These are phyloP conservation scores for Megalops atlanticus DNA, from an alignment of 2,113 vertebrate species.

Conservation along the genomic window DNA sequence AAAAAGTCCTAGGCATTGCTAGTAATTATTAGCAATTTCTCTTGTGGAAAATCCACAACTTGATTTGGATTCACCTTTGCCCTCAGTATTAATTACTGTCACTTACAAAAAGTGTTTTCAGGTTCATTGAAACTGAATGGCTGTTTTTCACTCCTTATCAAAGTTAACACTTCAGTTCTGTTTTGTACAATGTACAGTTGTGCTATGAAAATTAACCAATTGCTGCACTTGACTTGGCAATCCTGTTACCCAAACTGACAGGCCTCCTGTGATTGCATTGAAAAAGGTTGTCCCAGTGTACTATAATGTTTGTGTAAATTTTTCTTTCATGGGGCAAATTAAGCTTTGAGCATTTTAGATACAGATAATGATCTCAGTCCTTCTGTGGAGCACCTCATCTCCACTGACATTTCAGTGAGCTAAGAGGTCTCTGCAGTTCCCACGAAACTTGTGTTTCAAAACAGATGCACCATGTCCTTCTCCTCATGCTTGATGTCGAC, in stretches of 20 bases:
- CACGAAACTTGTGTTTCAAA: constrained; percentile 27
- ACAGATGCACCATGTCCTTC: not conserved
- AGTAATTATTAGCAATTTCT: not conserved
- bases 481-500: not conserved
- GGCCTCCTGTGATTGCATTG: not conserved
- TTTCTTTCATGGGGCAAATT: not conserved
- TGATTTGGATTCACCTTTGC: not conserved
- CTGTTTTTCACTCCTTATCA: not conserved
- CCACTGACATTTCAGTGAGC: constrained; percentile 22
- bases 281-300: not conserved
- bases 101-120: too few relatives aligned
- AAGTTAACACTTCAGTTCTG: not conserved
- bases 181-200: too few relatives aligned
- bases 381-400: not conserved
- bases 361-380: constrained; percentile 13
- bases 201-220: not conserved
- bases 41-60: not conserved
- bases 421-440: not conserved
- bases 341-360: constrained; percentile 6
- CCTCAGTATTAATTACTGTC: not conserved
- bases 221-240: not conserved
- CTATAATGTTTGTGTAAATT: not conserved
- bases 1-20: not conserved
- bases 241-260: not conserved
- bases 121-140: too few relatives aligned